These are phyloP conservation scores for Neodiprion lecontei DNA, from an alignment of 1,140 invertebrate species.

Conservation along the genomic window DNA sequence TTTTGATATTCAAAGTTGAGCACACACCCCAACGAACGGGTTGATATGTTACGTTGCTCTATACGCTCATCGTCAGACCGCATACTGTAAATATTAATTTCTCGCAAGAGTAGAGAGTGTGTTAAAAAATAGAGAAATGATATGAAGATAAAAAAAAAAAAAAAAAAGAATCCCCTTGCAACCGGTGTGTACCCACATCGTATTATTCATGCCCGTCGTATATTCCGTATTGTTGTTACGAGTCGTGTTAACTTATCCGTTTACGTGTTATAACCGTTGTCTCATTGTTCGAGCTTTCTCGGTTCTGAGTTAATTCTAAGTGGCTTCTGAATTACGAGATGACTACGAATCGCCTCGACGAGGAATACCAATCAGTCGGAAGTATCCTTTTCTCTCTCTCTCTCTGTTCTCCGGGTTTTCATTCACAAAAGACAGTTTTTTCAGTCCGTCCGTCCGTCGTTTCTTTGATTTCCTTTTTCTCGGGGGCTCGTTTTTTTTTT, in stretches of 20 bases:
- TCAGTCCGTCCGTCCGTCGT: background rate
- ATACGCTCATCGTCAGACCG: no score
- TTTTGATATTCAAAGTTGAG: no score
- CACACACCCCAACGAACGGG: no score
- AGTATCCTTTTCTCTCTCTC: background rate
- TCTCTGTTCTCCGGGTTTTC: background rate
- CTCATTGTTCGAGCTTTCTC: background rate
- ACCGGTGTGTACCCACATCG: no score
- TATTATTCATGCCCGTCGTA: background rate
- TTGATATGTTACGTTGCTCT: no score
- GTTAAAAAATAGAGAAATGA: no score
- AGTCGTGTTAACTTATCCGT: background rate
- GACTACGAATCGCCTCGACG: background rate
- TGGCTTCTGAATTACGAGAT: background rate
- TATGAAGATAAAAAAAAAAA: no score
- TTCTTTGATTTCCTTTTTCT: no score
- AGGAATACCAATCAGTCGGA: background rate
- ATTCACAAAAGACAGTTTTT: background rate
- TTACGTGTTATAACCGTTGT: conserved; percentile 3
- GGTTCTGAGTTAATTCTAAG: conserved; percentile 1
- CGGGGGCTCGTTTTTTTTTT: no score
- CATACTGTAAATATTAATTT: no score
- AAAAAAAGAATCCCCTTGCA: no score
- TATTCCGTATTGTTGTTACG: background rate
- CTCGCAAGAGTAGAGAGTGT: no score